Percentiles rank a stretch among this genome's conserved stretches.
These are phyloP conservation scores for Cacoxenus indagator DNA, from an alignment of 2,888 invertebrate genomes.

Conservation along the genomic window DNA sequence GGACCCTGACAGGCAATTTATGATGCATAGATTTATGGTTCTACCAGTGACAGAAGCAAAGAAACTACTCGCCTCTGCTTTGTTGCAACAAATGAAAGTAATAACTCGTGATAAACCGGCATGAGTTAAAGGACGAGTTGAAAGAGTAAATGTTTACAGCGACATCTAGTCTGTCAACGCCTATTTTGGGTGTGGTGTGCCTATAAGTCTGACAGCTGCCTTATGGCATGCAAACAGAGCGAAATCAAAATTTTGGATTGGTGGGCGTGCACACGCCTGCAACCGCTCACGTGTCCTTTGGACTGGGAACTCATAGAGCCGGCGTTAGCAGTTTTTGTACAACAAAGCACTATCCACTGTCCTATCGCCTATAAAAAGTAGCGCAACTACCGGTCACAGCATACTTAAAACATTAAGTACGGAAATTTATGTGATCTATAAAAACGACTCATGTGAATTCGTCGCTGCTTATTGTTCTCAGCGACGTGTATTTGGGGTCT, in stretches of 20 bases:
- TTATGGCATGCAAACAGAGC: neutral
- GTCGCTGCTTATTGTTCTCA: neutral
- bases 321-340: neutral
- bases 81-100: neutral
- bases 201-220: neutral
- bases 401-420: conserved; percentile 48
- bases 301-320: no score
- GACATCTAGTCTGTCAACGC: conserved; percentile 41
- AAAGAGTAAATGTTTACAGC: neutral
- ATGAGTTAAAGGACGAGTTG: conserved; percentile 14
- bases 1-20: neutral
- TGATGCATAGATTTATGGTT: neutral
- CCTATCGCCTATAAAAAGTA: neutral
- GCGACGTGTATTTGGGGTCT: neutral
- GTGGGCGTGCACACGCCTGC: conserved; percentile 41
- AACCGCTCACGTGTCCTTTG: conserved; percentile 39
- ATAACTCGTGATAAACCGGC: conserved; percentile 45
- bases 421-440: conserved; percentile 56
- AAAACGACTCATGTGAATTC: conserved; percentile 34
- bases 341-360: neutral
- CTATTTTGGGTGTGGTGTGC: conserved; percentile 57
- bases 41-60: neutral
- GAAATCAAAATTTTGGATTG: neutral
- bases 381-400: neutral
- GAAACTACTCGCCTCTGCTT: neutral